These are phyloP conservation scores for Tholera decimalis DNA, from an alignment of 2,888 invertebrate genomes.

Conservation along the genomic window DNA sequence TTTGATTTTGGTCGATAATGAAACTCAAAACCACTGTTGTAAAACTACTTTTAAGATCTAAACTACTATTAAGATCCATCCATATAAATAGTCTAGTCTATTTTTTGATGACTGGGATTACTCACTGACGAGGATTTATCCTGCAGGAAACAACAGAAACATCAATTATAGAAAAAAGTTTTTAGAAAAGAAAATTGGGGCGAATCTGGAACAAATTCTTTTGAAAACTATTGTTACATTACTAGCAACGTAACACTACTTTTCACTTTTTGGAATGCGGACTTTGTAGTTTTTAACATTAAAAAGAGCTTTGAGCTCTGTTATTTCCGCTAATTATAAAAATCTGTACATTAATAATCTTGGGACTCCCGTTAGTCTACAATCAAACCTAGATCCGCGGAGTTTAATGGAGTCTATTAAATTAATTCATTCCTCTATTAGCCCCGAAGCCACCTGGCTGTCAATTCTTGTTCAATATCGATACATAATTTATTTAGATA, in stretches of 20 bases:
- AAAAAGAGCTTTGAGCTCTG: neutral
- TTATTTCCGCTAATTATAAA: conserved; percentile 17
- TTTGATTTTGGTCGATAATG: neutral
- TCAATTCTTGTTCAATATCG: conserved; percentile 30
- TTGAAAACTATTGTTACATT: neutral
- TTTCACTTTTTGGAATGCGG: conserved; percentile 11
- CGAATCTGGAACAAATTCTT: neutral
- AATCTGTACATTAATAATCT: conserved; percentile 23
- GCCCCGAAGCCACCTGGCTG: conserved; percentile 29
- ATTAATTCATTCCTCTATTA: conserved; percentile 57
- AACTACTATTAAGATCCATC: neutral
- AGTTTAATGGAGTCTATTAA: conserved; percentile 48
- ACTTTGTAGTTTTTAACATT: conserved; percentile 1
- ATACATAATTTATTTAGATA: conserved; percentile 42
- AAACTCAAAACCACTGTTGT: too few species aligned
- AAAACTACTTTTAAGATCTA: neutral
- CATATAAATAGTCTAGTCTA: too few species aligned
- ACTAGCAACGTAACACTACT: neutral
- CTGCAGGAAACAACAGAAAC: neutral
- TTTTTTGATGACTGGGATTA: too few species aligned
- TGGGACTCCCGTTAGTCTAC: conserved; percentile 42
- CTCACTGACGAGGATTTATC: neutral
- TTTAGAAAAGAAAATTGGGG: neutral
- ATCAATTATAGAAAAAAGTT: too few species aligned
- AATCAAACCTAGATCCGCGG: conserved; percentile 35